Evolutionary conservation across 2,888 invertebrate species (phyloP), one percentile per base, ranked within the genome.

Genomic region (Callosobruchus maculatus): DNA sequence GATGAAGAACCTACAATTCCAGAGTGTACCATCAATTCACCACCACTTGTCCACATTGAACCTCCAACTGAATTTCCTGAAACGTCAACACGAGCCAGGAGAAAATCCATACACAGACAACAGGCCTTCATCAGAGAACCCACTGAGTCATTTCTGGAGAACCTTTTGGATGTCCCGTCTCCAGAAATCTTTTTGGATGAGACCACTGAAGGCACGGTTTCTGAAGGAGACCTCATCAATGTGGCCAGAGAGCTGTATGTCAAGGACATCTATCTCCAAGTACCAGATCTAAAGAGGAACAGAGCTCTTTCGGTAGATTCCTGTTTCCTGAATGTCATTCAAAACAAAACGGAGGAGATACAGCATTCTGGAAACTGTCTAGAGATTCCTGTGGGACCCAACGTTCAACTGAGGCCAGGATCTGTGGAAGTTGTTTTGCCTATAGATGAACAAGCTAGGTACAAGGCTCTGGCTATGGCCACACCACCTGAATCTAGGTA

Each of bases 351-450:
- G 21, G 93, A 92, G 82, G 93, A 94, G 83, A 84, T 94, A 78
- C 88, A 90, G 80, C 91, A 92, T 81, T 91, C 91, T 73, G 90
- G 89, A 26, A 89, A 89, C 75, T 90, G 90, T 71, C 88, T 93
- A 77, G 91, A 92, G 74, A 94, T 94, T 74, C 94, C 95, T 4
- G 92, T 92, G 72, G 90, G 91, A 75, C 87, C 88, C 30, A 87
- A 88, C 77, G 92, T 92, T 77, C 90, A 90, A 70, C 90, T 93
- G 49, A 89, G 96, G 71, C 95, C 95, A 66, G 91, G 95, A 77
- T 95, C 95, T 70, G 95, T 96, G 76, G 96, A 96, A 87, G 96
- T 96, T 82, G 95, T 95, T 71, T 88, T 96, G 79, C 96, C 96
- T 30, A 95, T 95, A 13, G 93, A 94, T 76, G 93, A 94, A 82